A percentile compares a stretch with the other conserved stretches of the same genome.
Conservation (phyloP, 1,140 invertebrate species). For the Drosophila kepulauana region DNA sequence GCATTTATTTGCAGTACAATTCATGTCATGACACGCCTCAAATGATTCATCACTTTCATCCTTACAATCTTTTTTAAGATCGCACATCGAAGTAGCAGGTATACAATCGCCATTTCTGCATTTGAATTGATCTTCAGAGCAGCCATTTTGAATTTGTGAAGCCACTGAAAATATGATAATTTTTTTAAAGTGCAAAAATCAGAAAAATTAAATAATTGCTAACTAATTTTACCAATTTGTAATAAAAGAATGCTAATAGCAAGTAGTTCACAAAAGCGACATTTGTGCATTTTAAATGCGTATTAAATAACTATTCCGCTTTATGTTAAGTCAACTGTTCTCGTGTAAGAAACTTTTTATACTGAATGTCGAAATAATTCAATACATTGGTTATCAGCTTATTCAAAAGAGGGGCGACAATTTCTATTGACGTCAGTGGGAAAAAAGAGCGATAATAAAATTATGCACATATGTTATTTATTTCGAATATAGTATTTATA, state of each 20-base stretch:
- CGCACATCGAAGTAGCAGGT: conserved; percentile 51
- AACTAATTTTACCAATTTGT: conserved; percentile 7
- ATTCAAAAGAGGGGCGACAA: background rate
- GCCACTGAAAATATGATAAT: background rate
- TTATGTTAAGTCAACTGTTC: conserved; percentile 5
- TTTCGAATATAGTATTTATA: too few species aligned
- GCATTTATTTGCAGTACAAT: conserved; percentile 86
- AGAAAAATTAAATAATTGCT: background rate
- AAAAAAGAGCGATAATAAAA: background rate
- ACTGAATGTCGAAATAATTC: background rate
- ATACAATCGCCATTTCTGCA: conserved; percentile 25
- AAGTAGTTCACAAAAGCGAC: background rate
- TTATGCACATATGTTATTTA: too few species aligned
- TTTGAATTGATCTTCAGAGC: conserved; percentile 2
- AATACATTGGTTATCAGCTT: background rate
- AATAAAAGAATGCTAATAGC: background rate
- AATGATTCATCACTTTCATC: conserved; percentile 88
- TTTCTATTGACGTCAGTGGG: background rate
- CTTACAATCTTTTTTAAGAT: conserved; percentile 85
- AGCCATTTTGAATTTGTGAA: background rate
- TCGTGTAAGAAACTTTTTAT: background rate
- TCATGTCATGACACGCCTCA: conserved; percentile 54
- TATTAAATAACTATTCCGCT: background rate
- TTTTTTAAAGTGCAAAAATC: background rate
- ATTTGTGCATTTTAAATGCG: conserved; percentile 8